Evolutionary conservation across 2,888 invertebrate species (phyloP).

Genomic region (Sialis fuliginosa): DNA sequence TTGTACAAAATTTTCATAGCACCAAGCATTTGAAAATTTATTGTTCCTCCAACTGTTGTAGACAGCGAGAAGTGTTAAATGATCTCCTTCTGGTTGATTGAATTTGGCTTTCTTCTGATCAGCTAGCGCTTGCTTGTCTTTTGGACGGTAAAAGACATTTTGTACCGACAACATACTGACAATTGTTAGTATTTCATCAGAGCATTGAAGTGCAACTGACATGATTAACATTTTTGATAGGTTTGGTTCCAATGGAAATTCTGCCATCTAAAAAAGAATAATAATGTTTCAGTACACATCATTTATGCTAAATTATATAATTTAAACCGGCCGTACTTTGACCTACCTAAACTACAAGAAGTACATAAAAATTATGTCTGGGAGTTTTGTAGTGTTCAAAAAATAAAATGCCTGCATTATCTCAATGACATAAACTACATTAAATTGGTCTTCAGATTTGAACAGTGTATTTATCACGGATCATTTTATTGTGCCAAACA

Average conservation of each 20-base stretch:
- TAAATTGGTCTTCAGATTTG: too few species aligned
- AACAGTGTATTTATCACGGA: too few species aligned
- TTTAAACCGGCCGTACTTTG: too few species aligned
- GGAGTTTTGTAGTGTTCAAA: too few species aligned
- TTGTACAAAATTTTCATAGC: slow-evolving; percentile 98
- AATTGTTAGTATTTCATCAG: slow-evolving; percentile 95
- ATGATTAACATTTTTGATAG: slow-evolving; percentile 97
- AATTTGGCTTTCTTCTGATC: slow-evolving; percentile 99
- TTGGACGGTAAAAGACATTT: slow-evolving; percentile 91
- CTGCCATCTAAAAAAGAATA: slow-evolving; percentile 69
- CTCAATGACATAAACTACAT: too few species aligned
- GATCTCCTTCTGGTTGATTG: slow-evolving; percentile 97
- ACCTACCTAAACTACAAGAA: too few species aligned
- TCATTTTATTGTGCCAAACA: too few species aligned
- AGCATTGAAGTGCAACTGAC: slow-evolving; percentile 94
- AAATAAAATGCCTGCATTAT: too few species aligned
- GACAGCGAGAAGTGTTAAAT: slow-evolving; percentile 90
- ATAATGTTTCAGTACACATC: too few species aligned
- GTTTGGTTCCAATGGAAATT: slow-evolving; percentile 96
- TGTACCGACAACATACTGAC: slow-evolving; percentile 99
- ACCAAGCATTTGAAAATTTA: slow-evolving; percentile 98
- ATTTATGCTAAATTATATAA: too few species aligned
- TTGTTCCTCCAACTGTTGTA: slow-evolving; percentile 99
- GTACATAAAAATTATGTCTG: too few species aligned
- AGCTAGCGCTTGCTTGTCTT: slow-evolving; percentile 90